Base-by-base conservation (phyloP, 1,140 invertebrate genomes). In the Globodera rostochiensis region DNA sequence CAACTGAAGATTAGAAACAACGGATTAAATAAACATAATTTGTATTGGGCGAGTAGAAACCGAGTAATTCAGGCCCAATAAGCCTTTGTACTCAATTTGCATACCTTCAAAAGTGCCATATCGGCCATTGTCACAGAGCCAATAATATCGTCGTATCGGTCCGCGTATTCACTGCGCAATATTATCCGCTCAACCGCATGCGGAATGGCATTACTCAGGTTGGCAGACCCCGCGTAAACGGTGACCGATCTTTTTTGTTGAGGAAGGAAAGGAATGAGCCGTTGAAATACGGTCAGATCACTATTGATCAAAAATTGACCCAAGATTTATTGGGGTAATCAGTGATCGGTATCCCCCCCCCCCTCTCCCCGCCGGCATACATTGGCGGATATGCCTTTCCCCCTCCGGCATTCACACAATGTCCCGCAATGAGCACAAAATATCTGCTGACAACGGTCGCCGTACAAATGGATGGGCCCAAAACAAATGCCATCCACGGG, bases 401-500 rank as follows among this genome's bases (percentile, higher is more conserved):
- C 49, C 70, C 66, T 15, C 76, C 76, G 7, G 76, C 76, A 67
- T 78, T 66, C 49, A 78, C 76, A 67, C 76, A 78, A 78, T 78
- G 76, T 6, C 76, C 76, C 19, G 76, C 76, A 69, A 64, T 78
- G 64, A 78, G 76, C 21, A 78, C 21, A 64, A 46, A 69, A 53
- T 78, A 45, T 8, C 57, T 64, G 25, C 45, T 13, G 25, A 78
- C 49, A 47, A 78, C 76, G 21, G 76, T 69, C 49, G 50, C 76
- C 21, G 76, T 78, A 21, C 76, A 78, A 69, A 78, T 50, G 70
- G 76, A 53, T 47, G 66, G 76, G 6, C 76, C 76, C 25, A 78
- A 67, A 36, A 78, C 21, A 47, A 78, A 78, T 64, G 76, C 76
- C 76, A 78, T 78, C 76, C 76, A 78, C 46, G 76, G 76, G 9